Evolutionary conservation across 2,888 invertebrate genomes (phyloP), one percentile per base, ranked within the genome.

Genomic region (Seira ritae): DNA sequence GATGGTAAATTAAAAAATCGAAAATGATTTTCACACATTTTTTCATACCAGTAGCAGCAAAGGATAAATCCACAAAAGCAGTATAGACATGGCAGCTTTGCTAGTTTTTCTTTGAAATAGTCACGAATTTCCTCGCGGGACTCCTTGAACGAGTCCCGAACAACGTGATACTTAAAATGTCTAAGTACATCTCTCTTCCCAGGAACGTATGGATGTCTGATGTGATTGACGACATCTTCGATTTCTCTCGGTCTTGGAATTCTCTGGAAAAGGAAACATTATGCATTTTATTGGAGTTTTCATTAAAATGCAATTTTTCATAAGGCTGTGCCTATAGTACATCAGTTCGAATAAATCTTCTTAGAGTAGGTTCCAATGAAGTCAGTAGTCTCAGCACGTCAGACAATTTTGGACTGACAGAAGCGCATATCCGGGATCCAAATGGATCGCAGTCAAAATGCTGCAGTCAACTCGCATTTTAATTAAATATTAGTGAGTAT

Each of bases 361-460:
- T 76, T 10, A 87, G 37, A 1, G 75, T 15, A 12, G 85, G 85
- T 65, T 84, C 79, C 0, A 87, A 66, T 15, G 80, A 80, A 4
- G 8, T 12, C 8, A 87, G 17, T n/a, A 87, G 66, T 22, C 87
- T 71, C 42, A 66, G 42, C 89, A 80, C n/a, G 89, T 84, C 8
- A 86, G 71, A 2, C 86, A 79, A 69, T 88, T 88, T 69, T 87
- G 88, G 1, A 87, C 88, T 0, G 89, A 88, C 15, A 90, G 81
- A 17, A 90, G 81, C 37, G 89, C 89, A 84, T 89, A 88, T 0
- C 82, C 89, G 10, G 86, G 87, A 73, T 90, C 89, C 62, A 90
- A 84, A 62, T 89, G 89, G 19, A 90, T 78, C 1, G 55, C 67
- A 8, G 82, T 82, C 31, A 88, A 23, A 10, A 87, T 17, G 6